phyloP scores from a whole-genome alignment of 1,140 invertebrate species.

The Eupristina koningsbergeri region DNA sequence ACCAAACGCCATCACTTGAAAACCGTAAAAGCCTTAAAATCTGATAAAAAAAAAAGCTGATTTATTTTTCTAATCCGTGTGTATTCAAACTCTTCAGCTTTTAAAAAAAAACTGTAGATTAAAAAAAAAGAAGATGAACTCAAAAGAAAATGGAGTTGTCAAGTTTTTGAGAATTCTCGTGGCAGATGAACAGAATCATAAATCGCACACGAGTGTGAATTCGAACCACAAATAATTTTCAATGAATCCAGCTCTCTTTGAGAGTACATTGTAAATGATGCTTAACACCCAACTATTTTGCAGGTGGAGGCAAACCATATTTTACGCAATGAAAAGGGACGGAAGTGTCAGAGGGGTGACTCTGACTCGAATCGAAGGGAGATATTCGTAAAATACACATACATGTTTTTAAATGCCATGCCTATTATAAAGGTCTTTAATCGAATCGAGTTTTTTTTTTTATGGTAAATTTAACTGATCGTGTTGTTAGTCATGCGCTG shows the following conservation, averaged over 20 bases:
- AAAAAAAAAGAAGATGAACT: neutral
- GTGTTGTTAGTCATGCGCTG: too few species aligned
- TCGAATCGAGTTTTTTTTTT: neutral
- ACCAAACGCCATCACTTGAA: too few species aligned
- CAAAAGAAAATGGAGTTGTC: neutral
- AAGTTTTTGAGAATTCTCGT: neutral
- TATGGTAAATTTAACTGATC: too few species aligned
- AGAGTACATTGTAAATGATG: neutral
- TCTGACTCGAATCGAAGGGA: neutral
- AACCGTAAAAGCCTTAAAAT: too few species aligned
- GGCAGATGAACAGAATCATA: neutral
- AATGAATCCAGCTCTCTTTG: neutral
- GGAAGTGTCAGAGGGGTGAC: neutral
- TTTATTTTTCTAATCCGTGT: too few species aligned
- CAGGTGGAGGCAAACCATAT: neutral
- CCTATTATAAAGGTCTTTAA: neutral
- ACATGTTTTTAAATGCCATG: neutral
- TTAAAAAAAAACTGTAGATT: neutral
- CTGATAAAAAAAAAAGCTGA: too few species aligned
- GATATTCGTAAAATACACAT: neutral
- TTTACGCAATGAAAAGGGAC: neutral
- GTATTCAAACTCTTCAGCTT: too few species aligned
- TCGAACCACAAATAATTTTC: neutral
- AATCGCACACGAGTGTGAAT: neutral
- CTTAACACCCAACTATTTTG: neutral